Evolutionary conservation across 2,888 invertebrate species (phyloP).

Genomic region (Punctoribates punctum): DNA sequence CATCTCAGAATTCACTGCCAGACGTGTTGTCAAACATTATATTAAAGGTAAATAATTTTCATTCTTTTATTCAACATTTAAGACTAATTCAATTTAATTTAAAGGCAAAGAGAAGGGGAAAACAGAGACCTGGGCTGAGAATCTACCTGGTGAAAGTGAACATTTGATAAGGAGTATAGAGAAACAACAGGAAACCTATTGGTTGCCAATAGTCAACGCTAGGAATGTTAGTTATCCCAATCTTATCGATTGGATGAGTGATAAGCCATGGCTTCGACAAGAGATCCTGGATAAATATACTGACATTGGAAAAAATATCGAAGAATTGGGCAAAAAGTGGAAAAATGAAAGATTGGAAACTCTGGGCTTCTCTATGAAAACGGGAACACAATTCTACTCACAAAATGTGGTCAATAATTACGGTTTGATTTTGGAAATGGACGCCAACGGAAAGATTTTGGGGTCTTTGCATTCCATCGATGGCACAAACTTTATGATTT

Average conservation of each 20-base stretch:
- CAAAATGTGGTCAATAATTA: conserved; percentile 38
- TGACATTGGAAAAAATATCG: conserved; percentile 34
- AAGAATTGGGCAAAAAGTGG: conserved; percentile 37
- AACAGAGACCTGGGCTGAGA: conserved; percentile 40
- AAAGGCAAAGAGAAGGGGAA: conserved; percentile 39
- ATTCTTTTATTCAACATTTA: background rate
- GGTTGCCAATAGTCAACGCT: conserved; percentile 38
- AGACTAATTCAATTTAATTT: background rate
- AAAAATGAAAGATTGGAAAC: conserved; percentile 25
- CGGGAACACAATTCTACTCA: conserved; percentile 24
- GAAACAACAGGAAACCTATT: conserved; percentile 42
- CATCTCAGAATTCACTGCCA: conserved; percentile 67
- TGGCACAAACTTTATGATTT: conserved; percentile 37
- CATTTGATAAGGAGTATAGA: conserved; percentile 37
- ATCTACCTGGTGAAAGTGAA: conserved; percentile 39
- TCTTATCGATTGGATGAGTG: conserved; percentile 40
- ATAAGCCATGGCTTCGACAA: conserved; percentile 39
- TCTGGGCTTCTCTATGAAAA: conserved; percentile 36
- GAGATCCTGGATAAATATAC: conserved; percentile 37
- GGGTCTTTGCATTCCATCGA: conserved; percentile 41
- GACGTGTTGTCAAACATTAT: conserved; percentile 65
- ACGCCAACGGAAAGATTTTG: conserved; percentile 42
- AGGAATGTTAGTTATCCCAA: conserved; percentile 39
- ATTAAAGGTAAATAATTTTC: conserved; percentile 62
- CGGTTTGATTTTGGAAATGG: conserved; percentile 43